Evolutionary conservation across 2,888 invertebrate genomes (phyloP).

Genomic region (Diaperis boleti): DNA sequence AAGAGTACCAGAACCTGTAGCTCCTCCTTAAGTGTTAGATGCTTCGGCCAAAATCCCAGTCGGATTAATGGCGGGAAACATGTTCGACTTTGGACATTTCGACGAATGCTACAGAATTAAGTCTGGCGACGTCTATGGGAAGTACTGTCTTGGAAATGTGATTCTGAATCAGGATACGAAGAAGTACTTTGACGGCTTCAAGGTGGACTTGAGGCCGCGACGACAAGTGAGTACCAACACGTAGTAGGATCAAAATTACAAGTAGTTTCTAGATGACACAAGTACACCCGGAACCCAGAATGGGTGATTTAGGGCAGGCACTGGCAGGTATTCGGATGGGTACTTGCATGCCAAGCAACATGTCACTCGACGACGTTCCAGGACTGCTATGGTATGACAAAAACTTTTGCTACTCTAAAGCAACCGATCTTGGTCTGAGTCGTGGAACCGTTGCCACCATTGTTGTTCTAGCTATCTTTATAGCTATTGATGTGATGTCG

Average conservation of each 20-base stretch:
- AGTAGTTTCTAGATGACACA: background rate
- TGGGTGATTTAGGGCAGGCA: background rate
- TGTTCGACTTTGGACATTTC: constrained; percentile 34
- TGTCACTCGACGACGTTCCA: background rate
- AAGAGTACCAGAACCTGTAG: too few species aligned
- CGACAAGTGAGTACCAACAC: background rate
- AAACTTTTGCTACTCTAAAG: constrained; percentile 19
- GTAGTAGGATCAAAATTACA: background rate
- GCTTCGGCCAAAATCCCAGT: constrained; percentile 28
- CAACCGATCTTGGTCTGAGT: background rate
- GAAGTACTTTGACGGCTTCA: background rate
- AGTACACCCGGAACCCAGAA: background rate
- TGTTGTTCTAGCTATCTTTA: background rate
- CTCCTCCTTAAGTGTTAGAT: constrained; percentile 38
- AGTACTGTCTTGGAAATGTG: constrained; percentile 32
- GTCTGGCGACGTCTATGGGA: constrained; percentile 27
- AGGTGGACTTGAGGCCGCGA: background rate
- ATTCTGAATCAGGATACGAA: background rate
- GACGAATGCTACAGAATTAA: constrained; percentile 36
- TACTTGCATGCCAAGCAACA: background rate
- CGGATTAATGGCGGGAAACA: constrained; percentile 9
- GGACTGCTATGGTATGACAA: constrained; percentile 1
- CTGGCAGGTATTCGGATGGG: background rate
- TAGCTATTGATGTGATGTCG: background rate
- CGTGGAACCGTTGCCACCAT: constrained; percentile 12